Conservation (phyloP, 2,797 vertebrate genomes). For the Sebastes diploproa region DNA sequence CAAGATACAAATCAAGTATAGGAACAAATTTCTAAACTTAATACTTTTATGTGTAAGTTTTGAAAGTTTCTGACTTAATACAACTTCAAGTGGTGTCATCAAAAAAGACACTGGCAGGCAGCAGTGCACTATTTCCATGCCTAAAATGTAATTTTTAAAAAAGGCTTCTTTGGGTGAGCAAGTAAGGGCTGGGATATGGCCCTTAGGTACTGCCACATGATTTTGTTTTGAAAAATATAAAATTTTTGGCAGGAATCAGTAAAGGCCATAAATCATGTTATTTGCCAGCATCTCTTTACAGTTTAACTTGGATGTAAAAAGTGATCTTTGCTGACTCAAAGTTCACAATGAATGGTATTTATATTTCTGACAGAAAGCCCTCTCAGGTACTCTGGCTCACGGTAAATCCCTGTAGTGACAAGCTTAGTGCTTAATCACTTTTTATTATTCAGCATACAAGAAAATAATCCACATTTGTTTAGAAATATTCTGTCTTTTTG, state of each 20-base stretch:
- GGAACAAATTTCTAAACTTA: not conserved
- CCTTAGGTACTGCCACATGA: not conserved
- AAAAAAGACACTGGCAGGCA: not conserved
- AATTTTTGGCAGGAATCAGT: not conserved
- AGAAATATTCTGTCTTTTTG: not conserved
- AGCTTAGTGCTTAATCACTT: not conserved
- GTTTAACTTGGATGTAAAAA: not conserved
- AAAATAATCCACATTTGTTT: not conserved
- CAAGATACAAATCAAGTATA: not conserved
- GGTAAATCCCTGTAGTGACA: not conserved
- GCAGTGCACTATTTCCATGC: not conserved
- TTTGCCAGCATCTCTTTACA: not conserved
- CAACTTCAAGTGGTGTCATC: slow-evolving; percentile 6
- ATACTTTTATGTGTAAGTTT: not conserved
- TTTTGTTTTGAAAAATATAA: not conserved
- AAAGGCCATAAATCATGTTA: not conserved
- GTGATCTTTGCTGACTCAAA: not conserved
- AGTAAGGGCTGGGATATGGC: not conserved
- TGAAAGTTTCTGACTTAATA: slow-evolving; percentile 7
- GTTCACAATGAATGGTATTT: not conserved
- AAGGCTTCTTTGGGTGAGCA: not conserved
- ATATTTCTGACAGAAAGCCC: not conserved
- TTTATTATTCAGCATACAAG: not conserved
- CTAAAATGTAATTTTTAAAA: not conserved
- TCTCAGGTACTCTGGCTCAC: not conserved